Base-by-base conservation (phyloP, 1,140 invertebrate species). In the Mya arenaria region DNA sequence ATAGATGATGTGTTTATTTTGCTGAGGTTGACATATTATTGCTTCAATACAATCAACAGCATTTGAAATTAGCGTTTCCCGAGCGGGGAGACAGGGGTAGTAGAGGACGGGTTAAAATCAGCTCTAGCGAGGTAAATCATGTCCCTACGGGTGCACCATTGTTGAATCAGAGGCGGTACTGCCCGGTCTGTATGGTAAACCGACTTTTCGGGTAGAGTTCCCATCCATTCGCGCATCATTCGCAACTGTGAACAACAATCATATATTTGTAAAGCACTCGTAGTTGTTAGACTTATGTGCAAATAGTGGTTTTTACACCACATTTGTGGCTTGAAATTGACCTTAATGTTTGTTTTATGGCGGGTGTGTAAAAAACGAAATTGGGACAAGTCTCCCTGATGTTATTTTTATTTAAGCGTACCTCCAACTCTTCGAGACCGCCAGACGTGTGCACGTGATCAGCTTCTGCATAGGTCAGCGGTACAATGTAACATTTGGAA, bases 371-470 rank as follows among this genome's bases (percentile, higher is more conserved):
- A n/a, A n/a, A n/a, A n/a, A n/a, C n/a, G n/a, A n/a, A n/a, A n/a
- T n/a, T 30, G 25, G 17, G 48, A 17, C 2, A 1, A 52, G 19
- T 4, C 4, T 52, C 17, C 25, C 19, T 17, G 25, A 52, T 4
- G 19, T 1, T 52, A 52, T n/a, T 23, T 1, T 23, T 2, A n/a
- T 4, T 52, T 23, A 52, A 52, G 17, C 58, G 2, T 56, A 58
- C 75, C 65, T 78, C 75, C n/a, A 78, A n/a, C 6, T 66, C 52
- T 25, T 68, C 63, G 4, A 78, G 55, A 39, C 75, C 75, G 10
- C 8, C n/a, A 52, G 36, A 30, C 4, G 62, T 68, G 41, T 78
- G 75, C 32, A 68, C 63, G 17, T 68, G 62, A 15, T 78, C 75
- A 23, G 15, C 15, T 39, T 78, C 75, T 2, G 36, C 62, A 17